phyloP scores from a whole-genome alignment of 2,888 invertebrate species.

The Venusia cambrica region DNA sequence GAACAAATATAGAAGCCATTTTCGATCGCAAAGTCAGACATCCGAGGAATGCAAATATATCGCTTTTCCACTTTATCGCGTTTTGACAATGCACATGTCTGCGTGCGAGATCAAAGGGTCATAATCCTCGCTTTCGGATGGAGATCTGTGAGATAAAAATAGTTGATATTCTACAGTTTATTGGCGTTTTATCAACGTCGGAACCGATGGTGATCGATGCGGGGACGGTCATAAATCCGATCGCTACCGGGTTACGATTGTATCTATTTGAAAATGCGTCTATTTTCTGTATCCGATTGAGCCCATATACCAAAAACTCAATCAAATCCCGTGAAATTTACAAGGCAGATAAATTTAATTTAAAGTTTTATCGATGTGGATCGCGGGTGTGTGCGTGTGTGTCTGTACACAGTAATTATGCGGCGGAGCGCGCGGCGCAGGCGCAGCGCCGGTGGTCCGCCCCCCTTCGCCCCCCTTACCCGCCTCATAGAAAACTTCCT shows the following conservation, averaged over 20 bases:
- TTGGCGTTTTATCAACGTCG: conserved; percentile 45
- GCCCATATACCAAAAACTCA: conserved; percentile 59
- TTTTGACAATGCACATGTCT: conserved; percentile 43
- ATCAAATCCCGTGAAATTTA: conserved; percentile 72
- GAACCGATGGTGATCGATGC: conserved; percentile 43
- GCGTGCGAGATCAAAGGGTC: conserved; percentile 44
- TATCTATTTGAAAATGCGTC: conserved; percentile 52
- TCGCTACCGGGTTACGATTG: conserved; percentile 47
- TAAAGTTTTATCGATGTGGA: conserved; percentile 68
- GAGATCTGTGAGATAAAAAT: conserved; percentile 48
- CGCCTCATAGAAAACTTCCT: conserved; percentile 48
- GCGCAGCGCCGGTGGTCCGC: conserved; percentile 76
- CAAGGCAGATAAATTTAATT: conserved; percentile 75
- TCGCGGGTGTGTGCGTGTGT: conserved; percentile 52
- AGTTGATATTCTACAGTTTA: conserved; percentile 41
- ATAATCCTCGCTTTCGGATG: conserved; percentile 42
- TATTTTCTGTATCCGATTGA: conserved; percentile 36
- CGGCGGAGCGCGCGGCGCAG: conserved; percentile 70
- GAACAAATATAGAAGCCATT: conserved; percentile 75
- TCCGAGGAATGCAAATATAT: conserved; percentile 59
- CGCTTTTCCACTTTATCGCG: conserved; percentile 35
- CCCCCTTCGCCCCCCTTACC: conserved; percentile 41
- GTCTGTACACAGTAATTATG: conserved; percentile 77
- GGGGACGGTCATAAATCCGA: conserved; percentile 40
- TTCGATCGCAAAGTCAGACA: conserved; percentile 56